Evolutionary conservation across 2,113 vertebrate species (phyloP), one percentile per base, ranked within the genome.

Genomic region (Enhydra lutris): DNA sequence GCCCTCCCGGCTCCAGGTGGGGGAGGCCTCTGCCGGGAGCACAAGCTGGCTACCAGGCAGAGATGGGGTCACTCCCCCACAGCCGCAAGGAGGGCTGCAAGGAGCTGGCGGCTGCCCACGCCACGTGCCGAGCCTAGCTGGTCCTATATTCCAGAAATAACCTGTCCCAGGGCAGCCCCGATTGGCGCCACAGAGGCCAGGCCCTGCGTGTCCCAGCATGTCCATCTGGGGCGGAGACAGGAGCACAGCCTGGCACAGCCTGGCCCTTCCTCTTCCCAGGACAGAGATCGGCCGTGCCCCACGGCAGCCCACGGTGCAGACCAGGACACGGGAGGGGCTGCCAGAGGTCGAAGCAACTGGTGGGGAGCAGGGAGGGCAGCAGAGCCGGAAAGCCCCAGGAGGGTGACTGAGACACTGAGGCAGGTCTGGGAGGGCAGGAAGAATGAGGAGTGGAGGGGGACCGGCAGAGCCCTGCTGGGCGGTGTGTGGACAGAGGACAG

Each of bases 101-200:
- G 65, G 29, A 18, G 84, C 82, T 74, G 85, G 78, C 31, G 1
- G 74, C 55, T 23, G 52, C 73, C 69, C 90, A 29, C 0, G 2
- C 47, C 57, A 3, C 42, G 9, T 31, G 1, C 87, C 0, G 0
- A 57, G 18, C 31, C 47, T 31, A 76, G 78, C 71, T 0, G 7
- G 65, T 89, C 89, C 63, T 76, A 21, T 42, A n/a, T 76, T 94
- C 95, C 93, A 94, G 95, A 95, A 90, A 92, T 73, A 74, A 94
- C 82, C 76, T 0, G 0, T 59, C 95, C 85, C 1, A 21, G 57
- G 65, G 93, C 59, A 26, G 57, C 87, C 91, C 13, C 0, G 24
- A 79, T 45, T 4, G 0, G 39, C 7, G 13, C 69, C 23, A 0
- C 0, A 0, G 55, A 55, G 57, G 47, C 80, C 61, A 1, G 45